Evolutionary conservation across 2,113 vertebrate species (phyloP).

Genomic region (Sterna hirundo): DNA sequence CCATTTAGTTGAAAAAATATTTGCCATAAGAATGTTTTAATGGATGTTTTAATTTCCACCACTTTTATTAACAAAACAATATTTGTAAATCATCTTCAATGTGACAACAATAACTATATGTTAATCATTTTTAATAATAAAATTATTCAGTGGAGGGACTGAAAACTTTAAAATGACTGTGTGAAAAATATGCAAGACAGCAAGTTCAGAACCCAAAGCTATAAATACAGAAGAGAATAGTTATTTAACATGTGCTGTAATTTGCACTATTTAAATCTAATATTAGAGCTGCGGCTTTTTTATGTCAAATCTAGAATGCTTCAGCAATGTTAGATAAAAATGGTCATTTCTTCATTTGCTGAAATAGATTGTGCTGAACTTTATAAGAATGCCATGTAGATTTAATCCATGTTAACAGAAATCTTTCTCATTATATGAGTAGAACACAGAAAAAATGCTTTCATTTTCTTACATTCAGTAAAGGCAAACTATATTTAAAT

Average conservation of each 20-base stretch:
- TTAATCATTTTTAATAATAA: background rate
- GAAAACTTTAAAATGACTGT: background rate
- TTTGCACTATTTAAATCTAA: slow-evolving; percentile 68
- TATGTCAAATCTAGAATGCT: slow-evolving; percentile 43
- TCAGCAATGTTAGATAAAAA: slow-evolving; percentile 45
- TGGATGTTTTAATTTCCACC: background rate
- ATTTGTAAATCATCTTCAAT: background rate
- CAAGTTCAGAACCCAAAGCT: slow-evolving; percentile 50
- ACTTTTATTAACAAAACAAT: background rate
- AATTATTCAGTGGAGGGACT: background rate
- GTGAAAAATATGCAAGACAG: slow-evolving; percentile 33
- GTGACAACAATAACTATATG: background rate
- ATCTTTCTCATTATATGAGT: background rate
- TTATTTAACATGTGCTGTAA: slow-evolving; percentile 64
- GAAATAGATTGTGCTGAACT: background rate
- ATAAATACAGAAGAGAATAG: slow-evolving; percentile 58
- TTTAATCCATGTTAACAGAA: background rate
- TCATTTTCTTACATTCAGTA: background rate
- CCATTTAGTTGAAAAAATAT: background rate
- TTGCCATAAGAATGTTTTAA: background rate
- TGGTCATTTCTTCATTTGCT: slow-evolving; percentile 46
- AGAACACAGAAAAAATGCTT: slow-evolving; percentile 4
- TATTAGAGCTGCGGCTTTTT: slow-evolving; percentile 64
- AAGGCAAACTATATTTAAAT: slow-evolving; percentile 38
- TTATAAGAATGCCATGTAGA: slow-evolving; percentile 1